Evolutionary conservation across 2,113 vertebrate genomes (phyloP), one percentile per base, ranked within the genome.

Genomic region (Octodon degus): DNA sequence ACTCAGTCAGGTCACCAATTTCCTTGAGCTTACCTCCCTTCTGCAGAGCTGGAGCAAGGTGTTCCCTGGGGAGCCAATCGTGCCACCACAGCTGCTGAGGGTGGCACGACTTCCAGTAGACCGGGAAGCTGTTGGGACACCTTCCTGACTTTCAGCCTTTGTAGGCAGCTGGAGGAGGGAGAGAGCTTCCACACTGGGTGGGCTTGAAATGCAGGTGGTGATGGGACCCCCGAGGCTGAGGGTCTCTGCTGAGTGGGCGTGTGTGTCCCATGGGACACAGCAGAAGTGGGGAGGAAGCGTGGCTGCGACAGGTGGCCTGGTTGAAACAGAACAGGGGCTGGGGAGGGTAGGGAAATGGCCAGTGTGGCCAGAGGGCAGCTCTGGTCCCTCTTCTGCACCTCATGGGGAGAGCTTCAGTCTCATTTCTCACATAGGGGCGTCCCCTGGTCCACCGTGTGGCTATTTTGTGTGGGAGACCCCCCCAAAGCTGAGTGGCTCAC

Each of bases 11-110:
- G 43, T 43, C 43, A 43, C 43, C 43, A 43, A 5, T 43, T 43
- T 43, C 43, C 43, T 5, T 43, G 43, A 43, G 43, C 43, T 43
- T 43, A 4, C 43, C 43, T 43, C 43, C 32, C 37, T 68, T 37
- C 68, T 24, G 27, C 0, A 2, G 80, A 34, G 20, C 10, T 20
- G 1, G 50, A 34, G n/a, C 55, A 25, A 55, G 24, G 34, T 5
- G 72, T 32, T 7, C 9, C 63, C 85, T 25, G 91, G 65, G 47
- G 37, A 74, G 30, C 47, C 2, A 43, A 81, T 4, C 0, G 0
- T 7, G 81, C 43, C 24, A 30, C 22, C 72, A 8, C 0, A 34
- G 62, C 3, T 30, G 53, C 7, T 0, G 1, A 22, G 0, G 7
- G 17, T 63, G 12, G n/a, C 37, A 58, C 22, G 14, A 0, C 60